Conservation (phyloP, 2,888 invertebrate species). For the Lasioglossum vierecki region DNA sequence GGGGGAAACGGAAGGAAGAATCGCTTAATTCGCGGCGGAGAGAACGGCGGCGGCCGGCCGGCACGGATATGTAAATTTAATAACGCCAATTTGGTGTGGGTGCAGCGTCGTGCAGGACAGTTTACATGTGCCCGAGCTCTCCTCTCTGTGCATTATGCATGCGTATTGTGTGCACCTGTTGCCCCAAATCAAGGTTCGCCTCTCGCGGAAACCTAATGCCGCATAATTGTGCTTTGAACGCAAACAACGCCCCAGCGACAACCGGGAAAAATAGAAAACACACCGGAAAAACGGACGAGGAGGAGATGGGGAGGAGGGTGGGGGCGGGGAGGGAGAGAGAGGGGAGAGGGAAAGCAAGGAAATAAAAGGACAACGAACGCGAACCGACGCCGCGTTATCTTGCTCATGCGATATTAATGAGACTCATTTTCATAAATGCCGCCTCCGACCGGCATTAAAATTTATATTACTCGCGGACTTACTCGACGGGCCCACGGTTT, state of each 20-base stretch:
- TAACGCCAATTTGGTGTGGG: constrained; percentile 74
- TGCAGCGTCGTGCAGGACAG: constrained; percentile 67
- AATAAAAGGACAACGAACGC: constrained; percentile 8
- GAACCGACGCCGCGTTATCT: constrained; percentile 57
- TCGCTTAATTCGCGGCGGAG: constrained; percentile 68
- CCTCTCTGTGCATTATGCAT: constrained; percentile 77
- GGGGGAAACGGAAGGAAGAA: constrained; percentile 66
- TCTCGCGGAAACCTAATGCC: constrained; percentile 72
- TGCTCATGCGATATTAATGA: constrained; percentile 68
- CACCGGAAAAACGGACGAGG: background rate
- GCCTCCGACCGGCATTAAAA: constrained; percentile 46
- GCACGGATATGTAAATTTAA: constrained; percentile 78
- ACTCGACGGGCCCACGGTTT: background rate
- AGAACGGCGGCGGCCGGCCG: constrained; percentile 42
- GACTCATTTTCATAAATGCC: constrained; percentile 67
- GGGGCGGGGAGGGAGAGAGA: background rate
- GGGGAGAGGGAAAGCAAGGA: background rate
- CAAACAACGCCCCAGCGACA: constrained; percentile 58
- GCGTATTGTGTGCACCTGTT: constrained; percentile 83
- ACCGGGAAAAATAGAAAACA: constrained; percentile 21
- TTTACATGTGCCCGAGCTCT: constrained; percentile 68
- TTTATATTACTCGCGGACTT: constrained; percentile 50
- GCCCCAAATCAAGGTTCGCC: constrained; percentile 79
- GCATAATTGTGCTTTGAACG: constrained; percentile 74
- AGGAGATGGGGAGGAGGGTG: background rate